Evolutionary conservation across 37 sponge, comb jelly and placozoan species (phyloP), one percentile per base, ranked within the genome.

Genomic region (Ephydatia muelleri): DNA sequence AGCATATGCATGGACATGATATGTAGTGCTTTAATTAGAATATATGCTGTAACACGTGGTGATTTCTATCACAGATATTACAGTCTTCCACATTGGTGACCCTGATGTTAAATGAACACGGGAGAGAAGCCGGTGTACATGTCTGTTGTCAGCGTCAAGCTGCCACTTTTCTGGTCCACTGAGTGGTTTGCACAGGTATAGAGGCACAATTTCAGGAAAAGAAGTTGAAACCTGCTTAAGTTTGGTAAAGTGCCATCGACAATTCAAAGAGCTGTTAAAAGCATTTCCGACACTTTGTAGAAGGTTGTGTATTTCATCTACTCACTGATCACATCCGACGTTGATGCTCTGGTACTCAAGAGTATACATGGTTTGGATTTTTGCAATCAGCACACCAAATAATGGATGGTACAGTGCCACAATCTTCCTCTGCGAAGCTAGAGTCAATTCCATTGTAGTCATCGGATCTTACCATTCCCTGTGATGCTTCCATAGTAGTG

Each of bases 311-410:
- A 14, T 87, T 81, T 37, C 77, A 82, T 47, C 22, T 91, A 2
- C 72, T 91, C 25, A 88, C 92, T 13, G 92, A 91, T 65, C 88
- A 88, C 88, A 23, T 39, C 88, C 36, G 88, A 88, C 79, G 77
- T 86, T 47, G 73, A 79, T 33, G 49, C 72, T 13, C 30, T 31
- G 30, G 33, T 36, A 32, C 47, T 70, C 40, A 34, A 70, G 22
- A 19, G 23, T 14, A 39, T 71, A 32, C 47, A 29, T n/a, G 49
- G 14, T 23, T 5, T 82, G 23, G 74, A 82, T 65, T 73, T 73
- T 25, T 2, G 83, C 74, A 2, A 28, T 49, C 83, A 82, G 36
- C 23, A 14, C 70, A 13, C 43, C 43, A 43, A 43, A 43, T 43
- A 43, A 43, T 43, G 43, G 43, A 43, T 43, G 43, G 43, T 43